phyloP scores from a whole-genome alignment of 1,140 invertebrate genomes.

The Pogonomyrmex californicus region DNA sequence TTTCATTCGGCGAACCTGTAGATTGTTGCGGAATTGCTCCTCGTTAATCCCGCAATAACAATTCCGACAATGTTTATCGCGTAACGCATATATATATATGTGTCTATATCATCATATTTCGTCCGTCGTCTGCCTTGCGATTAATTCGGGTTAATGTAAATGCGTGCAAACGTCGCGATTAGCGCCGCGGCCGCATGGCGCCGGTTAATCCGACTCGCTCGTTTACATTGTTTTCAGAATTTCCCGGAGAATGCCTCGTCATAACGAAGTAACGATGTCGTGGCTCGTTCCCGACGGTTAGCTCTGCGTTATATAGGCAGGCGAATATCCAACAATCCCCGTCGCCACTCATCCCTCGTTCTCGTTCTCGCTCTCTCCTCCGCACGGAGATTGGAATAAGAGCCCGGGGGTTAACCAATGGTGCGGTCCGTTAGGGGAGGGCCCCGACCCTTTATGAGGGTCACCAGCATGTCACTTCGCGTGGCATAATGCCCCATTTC shows the following conservation, averaged over 20 bases:
- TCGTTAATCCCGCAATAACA: constrained; percentile 37
- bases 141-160: constrained; percentile 39
- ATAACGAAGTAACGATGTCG: constrained; percentile 56
- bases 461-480: constrained; percentile 59
- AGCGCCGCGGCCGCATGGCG: neutral
- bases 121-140: neutral
- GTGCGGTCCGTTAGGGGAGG: constrained; percentile 61
- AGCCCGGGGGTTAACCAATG: constrained; percentile 46
- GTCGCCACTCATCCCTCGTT: neutral
- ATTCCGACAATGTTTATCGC: neutral
- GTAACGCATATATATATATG: neutral
- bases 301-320: neutral
- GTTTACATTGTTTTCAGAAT: constrained; percentile 62
- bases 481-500: constrained; percentile 62
- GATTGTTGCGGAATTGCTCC: constrained; percentile 11
- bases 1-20: neutral
- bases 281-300: constrained; percentile 6
- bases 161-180: constrained; percentile 9
- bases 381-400: constrained; percentile 38
- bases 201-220: constrained; percentile 33
- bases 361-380: neutral
- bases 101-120: neutral
- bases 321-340: constrained; percentile 29
- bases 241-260: constrained; percentile 57
- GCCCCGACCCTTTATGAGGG: constrained; percentile 59